Conservation (phyloP, 1,140 invertebrate genomes). For the Zaprionus davidi region DNA sequence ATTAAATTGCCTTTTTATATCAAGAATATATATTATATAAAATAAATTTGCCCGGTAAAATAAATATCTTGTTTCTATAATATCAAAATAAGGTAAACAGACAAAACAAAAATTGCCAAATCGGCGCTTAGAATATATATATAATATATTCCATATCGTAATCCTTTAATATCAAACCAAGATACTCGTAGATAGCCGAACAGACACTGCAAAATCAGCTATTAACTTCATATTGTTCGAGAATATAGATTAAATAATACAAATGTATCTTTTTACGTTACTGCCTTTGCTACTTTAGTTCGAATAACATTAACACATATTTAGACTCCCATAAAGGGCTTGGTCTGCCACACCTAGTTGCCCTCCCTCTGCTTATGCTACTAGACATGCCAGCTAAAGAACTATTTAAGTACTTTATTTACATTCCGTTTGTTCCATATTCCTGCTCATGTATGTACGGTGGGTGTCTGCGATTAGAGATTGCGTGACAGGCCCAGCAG, state of each 20-base stretch:
- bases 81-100: too few species aligned
- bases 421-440: slow-evolving; percentile 23
- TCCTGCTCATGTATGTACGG: slow-evolving; percentile 1
- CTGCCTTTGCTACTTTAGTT: too few species aligned
- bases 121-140: neutral
- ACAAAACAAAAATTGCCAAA: neutral
- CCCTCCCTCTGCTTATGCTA: neutral
- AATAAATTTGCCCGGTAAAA: too few species aligned
- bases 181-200: too few species aligned
- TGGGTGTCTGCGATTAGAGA: slow-evolving; percentile 45
- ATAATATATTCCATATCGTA: too few species aligned
- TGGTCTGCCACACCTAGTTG: neutral
- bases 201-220: neutral
- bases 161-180: too few species aligned
- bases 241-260: neutral
- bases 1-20: neutral
- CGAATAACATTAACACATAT: neutral
- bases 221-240: neutral
- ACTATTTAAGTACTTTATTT: slow-evolving; percentile 42
- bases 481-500: slow-evolving; percentile 57
- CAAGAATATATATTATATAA: too few species aligned
- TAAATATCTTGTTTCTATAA: too few species aligned
- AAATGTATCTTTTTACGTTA: neutral
- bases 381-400: neutral
- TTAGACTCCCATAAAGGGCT: neutral